phyloP scores from a whole-genome alignment of 1,140 invertebrate genomes.

The Physella acuta region DNA sequence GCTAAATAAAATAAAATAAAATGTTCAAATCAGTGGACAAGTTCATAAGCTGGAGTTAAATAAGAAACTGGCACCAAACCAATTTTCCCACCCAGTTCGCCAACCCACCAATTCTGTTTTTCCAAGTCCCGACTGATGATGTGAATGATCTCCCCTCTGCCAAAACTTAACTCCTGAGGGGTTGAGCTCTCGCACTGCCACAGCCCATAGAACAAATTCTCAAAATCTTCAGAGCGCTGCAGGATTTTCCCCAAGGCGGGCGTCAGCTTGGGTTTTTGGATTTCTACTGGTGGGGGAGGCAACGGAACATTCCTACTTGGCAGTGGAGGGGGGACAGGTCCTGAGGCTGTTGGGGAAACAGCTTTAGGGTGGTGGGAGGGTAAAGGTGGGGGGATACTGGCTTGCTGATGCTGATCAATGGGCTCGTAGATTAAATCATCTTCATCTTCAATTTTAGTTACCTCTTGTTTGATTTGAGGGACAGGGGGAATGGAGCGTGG shows the following conservation, averaged over 20 bases:
- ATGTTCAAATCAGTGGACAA: conserved; percentile 20
- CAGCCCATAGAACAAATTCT: conserved; percentile 51
- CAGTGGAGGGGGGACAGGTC: not conserved
- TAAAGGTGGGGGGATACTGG: not conserved
- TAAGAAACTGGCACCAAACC: conserved; percentile 55
- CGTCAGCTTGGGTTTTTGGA: conserved; percentile 13
- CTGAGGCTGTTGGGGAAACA: not conserved
- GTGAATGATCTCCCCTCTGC: conserved; percentile 49
- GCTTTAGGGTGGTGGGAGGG: not conserved
- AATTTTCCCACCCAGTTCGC: conserved; percentile 45
- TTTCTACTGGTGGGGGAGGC: not conserved
- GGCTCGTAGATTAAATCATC: no score
- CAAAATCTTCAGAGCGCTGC: conserved; percentile 46
- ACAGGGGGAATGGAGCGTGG: no score
- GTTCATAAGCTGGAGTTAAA: conserved; percentile 43
- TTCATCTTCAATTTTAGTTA: no score
- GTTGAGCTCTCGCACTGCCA: conserved; percentile 47
- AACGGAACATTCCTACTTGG: conserved; percentile 9
- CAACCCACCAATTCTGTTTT: conserved; percentile 53
- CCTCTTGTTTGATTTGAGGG: no score
- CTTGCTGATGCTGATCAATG: no score
- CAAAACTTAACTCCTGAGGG: conserved; percentile 50
- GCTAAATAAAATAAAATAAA: no score
- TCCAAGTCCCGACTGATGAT: conserved; percentile 53
- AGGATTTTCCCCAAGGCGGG: conserved; percentile 23